Evolutionary conservation across 2,113 vertebrate genomes (phyloP).

Genomic region (Cercopithecus mona): DNA sequence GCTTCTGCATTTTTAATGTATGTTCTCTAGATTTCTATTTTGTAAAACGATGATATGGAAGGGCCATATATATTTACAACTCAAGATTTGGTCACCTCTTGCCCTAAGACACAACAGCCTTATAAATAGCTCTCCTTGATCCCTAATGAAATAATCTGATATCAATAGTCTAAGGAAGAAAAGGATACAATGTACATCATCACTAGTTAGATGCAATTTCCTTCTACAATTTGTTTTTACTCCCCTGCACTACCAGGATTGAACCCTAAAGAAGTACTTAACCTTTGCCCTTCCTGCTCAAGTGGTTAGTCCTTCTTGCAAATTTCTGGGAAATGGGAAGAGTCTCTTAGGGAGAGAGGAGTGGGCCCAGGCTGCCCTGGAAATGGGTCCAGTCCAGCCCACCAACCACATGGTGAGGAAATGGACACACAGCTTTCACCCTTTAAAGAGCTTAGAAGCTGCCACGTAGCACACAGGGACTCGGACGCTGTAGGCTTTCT

Average conservation of each 20-base stretch:
- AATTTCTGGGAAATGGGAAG: background rate
- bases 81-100: background rate
- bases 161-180: background rate
- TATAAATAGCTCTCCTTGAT: background rate
- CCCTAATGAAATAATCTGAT: background rate
- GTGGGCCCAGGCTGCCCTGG: background rate
- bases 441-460: background rate
- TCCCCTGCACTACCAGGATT: background rate
- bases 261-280: background rate
- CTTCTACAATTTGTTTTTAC: background rate
- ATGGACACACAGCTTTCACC: background rate
- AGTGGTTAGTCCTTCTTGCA: background rate
- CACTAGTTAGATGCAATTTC: background rate
- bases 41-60: background rate
- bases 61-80: background rate
- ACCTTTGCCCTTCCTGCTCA: background rate
- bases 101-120: background rate
- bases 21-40: background rate
- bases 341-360: background rate
- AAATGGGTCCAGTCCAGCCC: background rate
- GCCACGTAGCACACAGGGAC: background rate
- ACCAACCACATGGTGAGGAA: background rate
- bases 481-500: background rate
- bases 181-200: background rate
- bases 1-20: background rate